Percentiles rank a stretch among this genome's conserved stretches.
Conservation (phyloP, 2,113 vertebrate genomes). For the Istiophorus platypterus region DNA sequence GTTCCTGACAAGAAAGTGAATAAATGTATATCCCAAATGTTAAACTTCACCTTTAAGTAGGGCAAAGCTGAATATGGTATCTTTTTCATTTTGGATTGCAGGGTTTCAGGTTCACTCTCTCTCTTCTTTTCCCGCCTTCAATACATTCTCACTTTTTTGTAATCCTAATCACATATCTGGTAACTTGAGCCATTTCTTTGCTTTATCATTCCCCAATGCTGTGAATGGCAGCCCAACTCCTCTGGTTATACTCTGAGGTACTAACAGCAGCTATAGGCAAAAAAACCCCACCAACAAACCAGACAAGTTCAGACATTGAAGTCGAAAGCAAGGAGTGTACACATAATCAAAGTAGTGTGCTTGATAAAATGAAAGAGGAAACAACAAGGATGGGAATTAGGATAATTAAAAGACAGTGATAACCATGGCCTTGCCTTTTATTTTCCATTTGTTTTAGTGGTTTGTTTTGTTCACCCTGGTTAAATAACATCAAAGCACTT, state of each 20-base stretch:
- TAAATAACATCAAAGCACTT: slow-evolving; percentile 6
- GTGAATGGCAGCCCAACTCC: background rate
- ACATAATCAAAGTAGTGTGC: background rate
- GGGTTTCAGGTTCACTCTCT: background rate
- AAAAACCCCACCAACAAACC: background rate
- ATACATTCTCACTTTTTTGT: background rate
- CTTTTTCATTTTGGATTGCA: background rate
- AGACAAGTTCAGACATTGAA: slow-evolving; percentile 25
- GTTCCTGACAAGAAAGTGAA: background rate
- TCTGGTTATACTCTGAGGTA: background rate
- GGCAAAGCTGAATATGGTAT: background rate
- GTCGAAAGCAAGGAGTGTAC: background rate
- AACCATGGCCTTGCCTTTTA: background rate
- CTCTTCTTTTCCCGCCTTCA: background rate
- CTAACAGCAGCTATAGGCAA: background rate
- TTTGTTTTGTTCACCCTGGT: background rate
- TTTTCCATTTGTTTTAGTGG: background rate
- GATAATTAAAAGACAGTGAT: slow-evolving; percentile 13
- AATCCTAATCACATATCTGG: slow-evolving; percentile 16
- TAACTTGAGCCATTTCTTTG: slow-evolving; percentile 20
- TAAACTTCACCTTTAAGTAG: background rate
- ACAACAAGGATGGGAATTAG: background rate
- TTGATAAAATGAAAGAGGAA: slow-evolving; percentile 16
- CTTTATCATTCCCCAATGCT: slow-evolving; percentile 23
- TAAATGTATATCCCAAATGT: background rate